Evolutionary conservation across 1,140 invertebrate genomes (phyloP).

Genomic region (Harpegnathos saltator): DNA sequence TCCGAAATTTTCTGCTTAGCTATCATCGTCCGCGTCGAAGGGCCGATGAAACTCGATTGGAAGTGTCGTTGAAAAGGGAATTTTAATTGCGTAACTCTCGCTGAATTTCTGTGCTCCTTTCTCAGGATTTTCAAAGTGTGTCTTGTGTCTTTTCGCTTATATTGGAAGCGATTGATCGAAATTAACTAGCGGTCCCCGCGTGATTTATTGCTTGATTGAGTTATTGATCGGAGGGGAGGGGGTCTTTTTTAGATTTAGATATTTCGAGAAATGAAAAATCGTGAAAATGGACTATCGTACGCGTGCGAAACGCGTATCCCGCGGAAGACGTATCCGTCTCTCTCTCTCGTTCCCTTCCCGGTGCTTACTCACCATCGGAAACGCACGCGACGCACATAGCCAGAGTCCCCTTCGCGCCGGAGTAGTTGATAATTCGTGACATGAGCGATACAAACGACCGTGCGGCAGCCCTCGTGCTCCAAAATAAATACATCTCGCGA

Average conservation of each 20-base stretch:
- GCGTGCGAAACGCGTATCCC: too few species aligned
- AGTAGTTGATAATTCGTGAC: constrained; percentile 16
- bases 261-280: neutral
- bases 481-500: constrained; percentile 58
- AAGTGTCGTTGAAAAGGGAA: neutral
- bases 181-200: too few species aligned
- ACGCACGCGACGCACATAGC: neutral
- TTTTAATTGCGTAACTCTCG: too few species aligned
- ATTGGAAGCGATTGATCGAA: too few species aligned
- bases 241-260: too few species aligned
- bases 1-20: constrained; percentile 32
- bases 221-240: too few species aligned
- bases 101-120: too few species aligned
- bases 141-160: too few species aligned
- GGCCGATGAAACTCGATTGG: neutral
- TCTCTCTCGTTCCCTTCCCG: neutral
- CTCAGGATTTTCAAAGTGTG: too few species aligned
- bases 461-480: constrained; percentile 4
- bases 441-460: constrained; percentile 21
- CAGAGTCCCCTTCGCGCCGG: neutral
- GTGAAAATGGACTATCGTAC: too few species aligned
- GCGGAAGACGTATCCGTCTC: neutral
- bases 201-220: too few species aligned
- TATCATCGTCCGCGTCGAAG: neutral
- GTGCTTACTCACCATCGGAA: neutral